Evolutionary conservation across 2,888 invertebrate genomes (phyloP), one percentile per base, ranked within the genome.

Genomic region (Eulithis prunata): DNA sequence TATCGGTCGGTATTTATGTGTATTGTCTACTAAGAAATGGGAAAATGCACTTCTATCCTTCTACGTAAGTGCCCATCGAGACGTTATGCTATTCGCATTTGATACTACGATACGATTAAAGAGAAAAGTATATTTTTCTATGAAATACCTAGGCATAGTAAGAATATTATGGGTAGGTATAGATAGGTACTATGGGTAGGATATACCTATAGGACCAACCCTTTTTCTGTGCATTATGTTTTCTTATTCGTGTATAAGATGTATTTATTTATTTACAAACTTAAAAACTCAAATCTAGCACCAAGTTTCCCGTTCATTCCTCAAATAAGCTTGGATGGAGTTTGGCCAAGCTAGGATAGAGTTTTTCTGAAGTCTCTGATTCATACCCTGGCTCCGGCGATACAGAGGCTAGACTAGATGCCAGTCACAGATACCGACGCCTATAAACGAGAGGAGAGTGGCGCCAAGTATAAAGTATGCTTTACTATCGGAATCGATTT

Each of bases 21-120:
- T 71, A 73, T 75, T 75, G 74, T 76, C 71, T 70, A 49, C 66
- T 78, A 79, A 5, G 41, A 10, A 32, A 80, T 79, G 77, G 75
- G 73, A 72, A 74, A 70, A 76, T 57, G 65, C 73, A 75, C 21
- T 49, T 49, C 62, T 55, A n/a, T 32, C 52, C 28, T 28, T 7
- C 32, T 52, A 49, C 21, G 10, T 7, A 49, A 49, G 49, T 47
- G 49, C 49, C 49, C 52, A 52, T 52, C 52, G 52, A 52, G 28
- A 21, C 52, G 32, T 32, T 32, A n/a, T 41, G 41, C 41, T 41
- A 41, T 41, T 11, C 41, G 41, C 41, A 11, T 32, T 32, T 41
- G 41, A 41, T 7, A 41, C 41, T 41, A 8, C 1, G 0, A 41
- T 8, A 41, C 41, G 41, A 41, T 41, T 41, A 41, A 5, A 8